Evolutionary conservation across 2,888 invertebrate species (phyloP).

Genomic region (Callyntrura sp.): DNA sequence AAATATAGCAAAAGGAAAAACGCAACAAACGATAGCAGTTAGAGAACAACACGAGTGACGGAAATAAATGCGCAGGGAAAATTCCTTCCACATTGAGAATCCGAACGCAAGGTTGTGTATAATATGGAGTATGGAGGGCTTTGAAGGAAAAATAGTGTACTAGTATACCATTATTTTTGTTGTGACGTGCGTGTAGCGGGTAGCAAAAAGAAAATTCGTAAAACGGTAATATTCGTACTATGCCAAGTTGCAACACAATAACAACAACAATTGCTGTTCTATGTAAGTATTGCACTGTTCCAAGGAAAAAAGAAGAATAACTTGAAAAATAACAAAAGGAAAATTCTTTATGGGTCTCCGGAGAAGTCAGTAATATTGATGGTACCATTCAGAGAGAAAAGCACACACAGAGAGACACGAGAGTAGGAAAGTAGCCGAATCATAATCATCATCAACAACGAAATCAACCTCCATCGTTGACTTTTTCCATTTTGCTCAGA

Average conservation of each 20-base stretch:
- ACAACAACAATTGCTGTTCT: conserved; percentile 32
- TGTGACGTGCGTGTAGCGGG: not conserved
- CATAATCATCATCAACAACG: conserved; percentile 44
- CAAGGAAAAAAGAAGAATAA: not conserved
- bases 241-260: conserved; percentile 8
- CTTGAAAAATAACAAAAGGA: not conserved
- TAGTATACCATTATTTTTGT: conserved; percentile 36
- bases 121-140: not conserved
- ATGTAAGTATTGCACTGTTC: not conserved
- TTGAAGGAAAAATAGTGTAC: not conserved
- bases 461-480: not conserved
- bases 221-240: not conserved
- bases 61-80: conserved; percentile 66
- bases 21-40: conserved; percentile 14
- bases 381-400: conserved; percentile 51
- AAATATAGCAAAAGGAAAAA: conserved; percentile 16
- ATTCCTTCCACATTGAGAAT: conserved; percentile 52
- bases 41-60: conserved; percentile 49
- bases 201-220: not conserved
- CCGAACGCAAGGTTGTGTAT: conserved; percentile 20
- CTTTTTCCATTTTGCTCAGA: conserved; percentile 22
- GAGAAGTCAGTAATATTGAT: conserved; percentile 60
- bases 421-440: conserved; percentile 18
- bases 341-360: conserved; percentile 70
- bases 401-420: not conserved